Base-by-base conservation (phyloP, 2,888 invertebrate genomes). In the Helobdella robusta region DNA sequence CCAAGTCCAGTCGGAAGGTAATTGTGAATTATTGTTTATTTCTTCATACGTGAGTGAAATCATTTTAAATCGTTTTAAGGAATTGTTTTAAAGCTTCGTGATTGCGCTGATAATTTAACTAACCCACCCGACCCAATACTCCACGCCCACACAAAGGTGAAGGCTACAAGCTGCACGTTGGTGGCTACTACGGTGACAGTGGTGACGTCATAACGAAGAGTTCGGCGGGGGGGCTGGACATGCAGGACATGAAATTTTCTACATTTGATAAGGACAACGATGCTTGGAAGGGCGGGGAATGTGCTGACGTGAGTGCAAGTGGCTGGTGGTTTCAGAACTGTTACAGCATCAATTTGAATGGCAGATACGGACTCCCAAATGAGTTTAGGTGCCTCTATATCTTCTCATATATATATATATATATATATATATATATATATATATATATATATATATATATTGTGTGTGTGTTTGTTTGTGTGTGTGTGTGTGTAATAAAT, bases 241-340 rank as follows among this genome's bases (percentile, higher is more conserved):
- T 56, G 56, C 56, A 56, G 32, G 56, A 56, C 28, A 56, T 56
- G 56, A 56, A 30, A 30, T 56, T 56, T 56, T 56, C 56, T n/a
- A 56, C 56, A 30, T 56, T 25, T 18, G 56, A 56, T 8, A n/a
- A 11, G 1, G 56, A 56, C 23, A 56, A 56, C 23, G 56, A 56
- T 56, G 5, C 15, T n/a, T 28, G 2, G 4, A 56, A 56, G 32
- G n/a, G 25, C 18, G 2, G 1, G 18, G 28, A 28, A 30, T 56
- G 56, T 56, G 56, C 56, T 6, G 28, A 30, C 8, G 15, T 15
- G n/a, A 23, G 23, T 2, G 32, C 5, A n/a, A 56, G 56, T 56
- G 56, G 56, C 20, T 56, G 56, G 56, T 56, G 56, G 56, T 56
- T 30, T 30, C 56, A 56, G 32, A 56, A 56, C n/a, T 56, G 56